Conservation (phyloP, 2,888 invertebrate genomes). For the Chirona hameri region DNA sequence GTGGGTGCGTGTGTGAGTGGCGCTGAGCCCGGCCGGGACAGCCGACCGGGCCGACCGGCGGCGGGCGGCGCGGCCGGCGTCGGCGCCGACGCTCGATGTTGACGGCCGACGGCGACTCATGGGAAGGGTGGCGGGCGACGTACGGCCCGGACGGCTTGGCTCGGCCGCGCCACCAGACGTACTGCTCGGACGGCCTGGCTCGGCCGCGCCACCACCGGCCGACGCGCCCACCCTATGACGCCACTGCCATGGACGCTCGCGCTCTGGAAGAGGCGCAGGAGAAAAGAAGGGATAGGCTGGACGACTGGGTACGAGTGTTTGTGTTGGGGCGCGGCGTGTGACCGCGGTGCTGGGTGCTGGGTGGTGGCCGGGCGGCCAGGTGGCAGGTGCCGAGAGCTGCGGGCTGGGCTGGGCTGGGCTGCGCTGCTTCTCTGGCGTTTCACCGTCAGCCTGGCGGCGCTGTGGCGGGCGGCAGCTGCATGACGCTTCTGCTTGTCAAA, state of each 20-base stretch:
- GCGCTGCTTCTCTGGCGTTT: too few species aligned
- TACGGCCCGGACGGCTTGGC: background rate
- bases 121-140: background rate
- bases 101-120: background rate
- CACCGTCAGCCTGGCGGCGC: background rate
- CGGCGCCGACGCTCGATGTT: background rate
- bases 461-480: background rate
- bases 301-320: conserved; percentile 4
- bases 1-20: background rate
- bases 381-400: background rate
- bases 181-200: background rate
- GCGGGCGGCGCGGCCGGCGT: background rate
- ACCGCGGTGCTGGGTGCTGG: background rate
- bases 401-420: background rate
- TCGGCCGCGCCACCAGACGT: background rate
- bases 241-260: background rate
- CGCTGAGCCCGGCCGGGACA: background rate
- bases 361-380: background rate
- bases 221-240: background rate
- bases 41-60: background rate
- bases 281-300: background rate
- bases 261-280: conserved; percentile 14
- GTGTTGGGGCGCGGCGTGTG: too few species aligned
- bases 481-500: background rate
- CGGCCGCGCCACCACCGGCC: background rate